These are phyloP conservation scores for Ferdinandea cuprea DNA, from an alignment of 2,888 invertebrate genomes.

Conservation along the genomic window DNA sequence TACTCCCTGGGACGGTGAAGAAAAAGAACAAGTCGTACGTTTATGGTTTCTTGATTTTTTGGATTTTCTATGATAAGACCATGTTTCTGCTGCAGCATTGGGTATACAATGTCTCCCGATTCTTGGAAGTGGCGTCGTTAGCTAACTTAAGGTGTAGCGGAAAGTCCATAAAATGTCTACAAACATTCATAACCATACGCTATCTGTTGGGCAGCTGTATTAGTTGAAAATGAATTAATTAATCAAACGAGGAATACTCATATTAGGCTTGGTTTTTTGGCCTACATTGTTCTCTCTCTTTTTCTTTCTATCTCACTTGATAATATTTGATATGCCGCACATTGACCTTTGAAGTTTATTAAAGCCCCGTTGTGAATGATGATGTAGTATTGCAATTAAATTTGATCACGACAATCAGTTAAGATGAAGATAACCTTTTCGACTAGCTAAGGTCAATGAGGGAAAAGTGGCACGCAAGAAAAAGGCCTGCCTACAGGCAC, in stretches of 20 bases:
- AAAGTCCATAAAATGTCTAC: conserved; percentile 51
- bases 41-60: conserved; percentile 74
- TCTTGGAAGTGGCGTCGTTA: conserved; percentile 70
- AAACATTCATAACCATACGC: conserved; percentile 50
- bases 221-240: conserved; percentile 65
- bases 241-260: conserved; percentile 30
- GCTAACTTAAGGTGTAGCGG: conserved; percentile 37
- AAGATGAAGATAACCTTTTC: conserved; percentile 51
- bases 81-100: conserved; percentile 30
- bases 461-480: conserved; percentile 45
- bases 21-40: conserved; percentile 51
- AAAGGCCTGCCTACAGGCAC: conserved; percentile 35
- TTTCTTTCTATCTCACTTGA: not conserved
- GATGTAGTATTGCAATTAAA: conserved; percentile 59
- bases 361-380: conserved; percentile 15
- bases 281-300: not conserved
- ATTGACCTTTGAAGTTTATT: conserved; percentile 54
- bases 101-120: conserved; percentile 61
- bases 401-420: conserved; percentile 54
- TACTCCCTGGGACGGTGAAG: too few species aligned
- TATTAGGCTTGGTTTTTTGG: conserved; percentile 6
- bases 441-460: conserved; percentile 35
- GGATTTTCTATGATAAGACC: conserved; percentile 66
- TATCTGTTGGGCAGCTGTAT: conserved; percentile 30
- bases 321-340: conserved; percentile 32